Base-by-base conservation (phyloP, 1,140 invertebrate genomes). In the Archivesica marissinica region DNA sequence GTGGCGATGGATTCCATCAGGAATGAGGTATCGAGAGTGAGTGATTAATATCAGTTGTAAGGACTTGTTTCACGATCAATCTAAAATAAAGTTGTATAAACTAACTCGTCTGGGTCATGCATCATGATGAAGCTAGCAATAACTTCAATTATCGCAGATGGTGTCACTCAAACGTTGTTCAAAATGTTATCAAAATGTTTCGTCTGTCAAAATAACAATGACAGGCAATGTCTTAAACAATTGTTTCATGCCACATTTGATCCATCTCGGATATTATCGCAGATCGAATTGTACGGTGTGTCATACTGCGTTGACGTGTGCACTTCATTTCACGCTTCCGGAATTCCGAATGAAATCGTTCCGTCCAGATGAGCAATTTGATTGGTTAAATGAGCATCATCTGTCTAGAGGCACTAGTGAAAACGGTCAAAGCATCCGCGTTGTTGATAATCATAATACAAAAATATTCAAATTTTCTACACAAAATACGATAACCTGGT, bases 301-400 rank as follows among this genome's bases (percentile, higher is more conserved):
- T 66, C 77, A 79, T 38, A 79, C 59, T 79, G 54, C 30, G 77
- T 79, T 79, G 77, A 79, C 77, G 77, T 47, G 77, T 33, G 77
- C 61, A 68, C 44, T 72, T 79, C 61, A 79, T 79, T 79, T 79
- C 77, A 79, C 77, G 77, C 77, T 64, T 66, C 23, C 38, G 44
- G 59, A 28, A 30, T 39, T 52, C 41, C 41, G 41, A 79, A 79
- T 79, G 77, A 79, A 66, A 50, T 7, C 30, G 77, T 79, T 79
- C 20, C 77, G 77, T 59, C n/a, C 28, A 59, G 59, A 25, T 79
- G 56, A 50, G 77, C 77, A 79, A 66, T 68, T 61, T 79, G 77
- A 79, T 79, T 79, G 77, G 77, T 66, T 64, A 50, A 64, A 20
- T 64, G 77, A 50, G 35, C 54, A 44, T 28, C 23, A 47, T 20